Conservation (phyloP, 2,797 vertebrate genomes). For the Anguilla megastoma region DNA sequence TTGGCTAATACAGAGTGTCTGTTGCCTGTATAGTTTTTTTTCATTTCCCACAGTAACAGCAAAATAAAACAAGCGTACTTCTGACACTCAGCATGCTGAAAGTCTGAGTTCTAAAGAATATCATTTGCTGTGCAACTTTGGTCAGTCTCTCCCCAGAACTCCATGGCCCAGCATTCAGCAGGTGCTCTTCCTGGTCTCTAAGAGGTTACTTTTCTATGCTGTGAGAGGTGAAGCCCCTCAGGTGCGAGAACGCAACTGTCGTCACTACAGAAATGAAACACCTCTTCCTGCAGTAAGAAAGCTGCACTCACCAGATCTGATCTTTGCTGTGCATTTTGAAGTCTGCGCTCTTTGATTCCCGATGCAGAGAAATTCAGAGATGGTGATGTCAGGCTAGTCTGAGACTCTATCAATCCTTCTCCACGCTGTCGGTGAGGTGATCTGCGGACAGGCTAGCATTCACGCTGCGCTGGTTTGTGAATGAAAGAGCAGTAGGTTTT, state of each 20-base stretch:
- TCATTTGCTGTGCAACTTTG: neutral
- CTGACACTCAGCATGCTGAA: neutral
- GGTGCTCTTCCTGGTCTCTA: neutral
- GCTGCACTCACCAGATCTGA: constrained; percentile 53
- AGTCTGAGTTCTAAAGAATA: neutral
- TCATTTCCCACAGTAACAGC: neutral
- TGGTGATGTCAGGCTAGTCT: neutral
- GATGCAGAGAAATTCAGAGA: neutral
- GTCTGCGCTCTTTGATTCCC: constrained; percentile 16
- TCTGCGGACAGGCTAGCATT: neutral
- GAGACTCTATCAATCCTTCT: neutral
- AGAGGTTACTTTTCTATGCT: neutral
- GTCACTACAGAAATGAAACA: neutral
- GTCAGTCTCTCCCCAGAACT: neutral
- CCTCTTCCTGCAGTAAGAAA: neutral
- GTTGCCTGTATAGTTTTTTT: neutral
- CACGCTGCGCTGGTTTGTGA: constrained; percentile 28
- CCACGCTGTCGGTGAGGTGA: neutral
- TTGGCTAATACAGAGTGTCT: neutral
- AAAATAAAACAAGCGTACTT: neutral
- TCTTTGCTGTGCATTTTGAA: constrained; percentile 56
- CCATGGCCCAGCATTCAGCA: neutral
- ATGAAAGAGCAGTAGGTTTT: constrained; percentile 34
- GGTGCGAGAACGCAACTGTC: neutral
- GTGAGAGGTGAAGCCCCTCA: neutral